Conservation (phyloP, 2,113 vertebrate genomes). For the Amphiprion percula region DNA sequence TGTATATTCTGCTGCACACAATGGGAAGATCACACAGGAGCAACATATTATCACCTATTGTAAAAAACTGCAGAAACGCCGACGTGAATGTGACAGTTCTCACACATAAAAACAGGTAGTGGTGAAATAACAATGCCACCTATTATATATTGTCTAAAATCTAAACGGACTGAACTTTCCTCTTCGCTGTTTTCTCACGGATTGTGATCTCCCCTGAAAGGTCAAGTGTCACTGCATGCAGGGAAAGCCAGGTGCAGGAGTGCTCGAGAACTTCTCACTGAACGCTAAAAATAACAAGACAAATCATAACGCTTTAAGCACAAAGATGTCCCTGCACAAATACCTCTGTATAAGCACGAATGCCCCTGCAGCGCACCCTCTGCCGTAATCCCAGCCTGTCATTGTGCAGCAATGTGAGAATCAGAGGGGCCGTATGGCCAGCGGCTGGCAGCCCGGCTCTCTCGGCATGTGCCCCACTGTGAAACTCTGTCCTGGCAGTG, state of each 20-base stretch:
- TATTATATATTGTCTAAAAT: slow-evolving; percentile 45
- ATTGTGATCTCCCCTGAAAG: neutral
- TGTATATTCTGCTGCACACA: slow-evolving; percentile 33
- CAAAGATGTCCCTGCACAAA: slow-evolving; percentile 6
- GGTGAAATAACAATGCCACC: slow-evolving; percentile 16
- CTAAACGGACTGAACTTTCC: neutral
- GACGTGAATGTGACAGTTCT: slow-evolving; percentile 21
- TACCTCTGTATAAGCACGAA: slow-evolving; percentile 28
- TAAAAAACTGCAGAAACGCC: slow-evolving; percentile 18
- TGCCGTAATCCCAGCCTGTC: slow-evolving; percentile 59
- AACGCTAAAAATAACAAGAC: slow-evolving; percentile 13
- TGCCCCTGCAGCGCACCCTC: slow-evolving; percentile 27
- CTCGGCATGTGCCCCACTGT: slow-evolving; percentile 45
- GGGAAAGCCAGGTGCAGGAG: slow-evolving; percentile 26
- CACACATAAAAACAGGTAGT: slow-evolving; percentile 14
- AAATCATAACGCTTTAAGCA: neutral
- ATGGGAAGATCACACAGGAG: slow-evolving; percentile 36
- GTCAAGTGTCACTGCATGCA: slow-evolving; percentile 28
- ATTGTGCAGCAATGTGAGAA: slow-evolving; percentile 63
- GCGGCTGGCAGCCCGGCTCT: slow-evolving; percentile 32
- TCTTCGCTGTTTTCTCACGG: slow-evolving; percentile 27
- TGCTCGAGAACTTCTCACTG: neutral
- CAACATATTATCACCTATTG: slow-evolving; percentile 37
- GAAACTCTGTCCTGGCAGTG: slow-evolving; percentile 66
- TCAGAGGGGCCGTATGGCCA: neutral